Conservation (phyloP, 2,797 vertebrate genomes). For the Leptoclinus maculatus region DNA sequence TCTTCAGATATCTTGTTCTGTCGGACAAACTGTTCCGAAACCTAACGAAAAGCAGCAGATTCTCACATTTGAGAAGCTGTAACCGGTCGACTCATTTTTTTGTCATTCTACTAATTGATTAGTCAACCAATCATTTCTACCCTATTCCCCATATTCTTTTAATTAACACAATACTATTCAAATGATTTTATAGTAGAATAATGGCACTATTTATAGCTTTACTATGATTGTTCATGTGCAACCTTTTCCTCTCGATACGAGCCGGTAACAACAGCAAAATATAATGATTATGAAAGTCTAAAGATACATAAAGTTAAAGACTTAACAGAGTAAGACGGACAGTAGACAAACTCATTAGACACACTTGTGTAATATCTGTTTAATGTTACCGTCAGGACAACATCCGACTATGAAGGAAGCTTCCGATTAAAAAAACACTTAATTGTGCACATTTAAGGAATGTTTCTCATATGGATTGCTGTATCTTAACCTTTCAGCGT, state of each 20-base stretch:
- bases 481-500: neutral
- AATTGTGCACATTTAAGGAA: neutral
- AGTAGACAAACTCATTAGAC: neutral
- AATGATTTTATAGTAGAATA: neutral
- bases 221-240: neutral
- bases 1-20: neutral
- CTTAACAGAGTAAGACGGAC: neutral
- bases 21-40: neutral
- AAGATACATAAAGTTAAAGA: neutral
- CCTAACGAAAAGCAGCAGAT: neutral
- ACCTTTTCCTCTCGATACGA: neutral
- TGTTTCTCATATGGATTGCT: neutral
- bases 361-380: slow-evolving; percentile 17
- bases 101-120: neutral
- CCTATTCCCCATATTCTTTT: neutral
- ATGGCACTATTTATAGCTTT: neutral
- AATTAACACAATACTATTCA: neutral
- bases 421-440: neutral
- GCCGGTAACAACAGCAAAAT: neutral
- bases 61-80: neutral
- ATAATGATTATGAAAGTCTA: neutral
- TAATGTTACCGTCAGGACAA: neutral
- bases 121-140: neutral
- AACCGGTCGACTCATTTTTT: neutral
- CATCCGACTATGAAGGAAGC: slow-evolving; percentile 1